Percentiles rank a stretch among this genome's conserved stretches.
These are phyloP conservation scores for Sitta carolinensis DNA, from an alignment of 2,797 vertebrate species.

Conservation along the genomic window DNA sequence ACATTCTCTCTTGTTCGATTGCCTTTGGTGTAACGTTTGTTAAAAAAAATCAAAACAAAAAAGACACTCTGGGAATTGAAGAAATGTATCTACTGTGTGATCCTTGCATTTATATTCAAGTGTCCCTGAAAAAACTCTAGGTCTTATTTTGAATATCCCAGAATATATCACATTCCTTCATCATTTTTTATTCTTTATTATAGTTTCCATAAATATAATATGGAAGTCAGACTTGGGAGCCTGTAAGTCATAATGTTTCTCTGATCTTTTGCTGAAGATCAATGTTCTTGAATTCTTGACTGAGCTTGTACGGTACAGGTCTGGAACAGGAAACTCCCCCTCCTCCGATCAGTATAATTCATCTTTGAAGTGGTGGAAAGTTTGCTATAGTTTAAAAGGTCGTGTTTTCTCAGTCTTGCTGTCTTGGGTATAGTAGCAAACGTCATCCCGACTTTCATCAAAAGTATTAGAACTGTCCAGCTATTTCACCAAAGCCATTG, in stretches of 20 bases:
- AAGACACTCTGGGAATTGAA: not conserved
- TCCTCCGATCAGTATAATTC: not conserved
- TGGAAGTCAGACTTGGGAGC: not conserved
- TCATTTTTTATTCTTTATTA: not conserved
- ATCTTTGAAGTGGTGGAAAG: not conserved
- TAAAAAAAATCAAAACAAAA: not conserved
- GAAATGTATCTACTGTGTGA: not conserved
- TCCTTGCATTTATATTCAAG: accelerated
- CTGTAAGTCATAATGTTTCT: not conserved
- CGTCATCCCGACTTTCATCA: not conserved
- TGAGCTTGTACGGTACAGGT: not conserved
- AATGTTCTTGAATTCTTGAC: not conserved
- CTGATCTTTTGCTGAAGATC: not conserved
- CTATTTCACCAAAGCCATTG: not conserved
- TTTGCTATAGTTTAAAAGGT: not conserved
- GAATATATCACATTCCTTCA: not conserved
- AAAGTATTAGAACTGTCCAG: not conserved
- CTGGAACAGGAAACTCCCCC: not conserved
- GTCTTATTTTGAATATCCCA: not conserved
- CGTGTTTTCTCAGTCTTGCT: not conserved
- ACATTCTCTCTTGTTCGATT: not conserved
- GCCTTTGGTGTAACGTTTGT: not conserved
- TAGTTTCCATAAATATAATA: not conserved
- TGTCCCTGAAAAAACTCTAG: not conserved
- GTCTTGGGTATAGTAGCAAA: not conserved